Conservation (phyloP, 2,888 invertebrate species). For the Pyrochroa serraticornis region DNA sequence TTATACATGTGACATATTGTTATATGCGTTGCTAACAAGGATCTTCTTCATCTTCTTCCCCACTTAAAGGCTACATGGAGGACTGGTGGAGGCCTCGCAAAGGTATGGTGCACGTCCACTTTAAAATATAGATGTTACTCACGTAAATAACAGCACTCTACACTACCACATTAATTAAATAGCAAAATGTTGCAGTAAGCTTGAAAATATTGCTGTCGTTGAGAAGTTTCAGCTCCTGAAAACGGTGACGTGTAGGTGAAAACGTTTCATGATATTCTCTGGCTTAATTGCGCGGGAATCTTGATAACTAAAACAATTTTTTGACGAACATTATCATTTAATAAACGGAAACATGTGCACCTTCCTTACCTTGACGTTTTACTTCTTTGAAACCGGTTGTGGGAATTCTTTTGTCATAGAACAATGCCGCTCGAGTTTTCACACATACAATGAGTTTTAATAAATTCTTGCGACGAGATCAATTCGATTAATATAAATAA, state of each 20-base stretch:
- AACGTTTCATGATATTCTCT: neutral
- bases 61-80: conserved; percentile 97
- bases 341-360: conserved; percentile 34
- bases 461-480: neutral
- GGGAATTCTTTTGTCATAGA: conserved; percentile 8
- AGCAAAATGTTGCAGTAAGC: neutral
- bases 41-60: conserved; percentile 78
- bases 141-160: conserved; percentile 24
- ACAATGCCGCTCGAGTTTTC: conserved; percentile 1
- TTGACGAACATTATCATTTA: neutral
- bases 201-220: neutral
- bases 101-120: conserved; percentile 65
- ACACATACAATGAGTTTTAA: neutral
- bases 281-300: conserved; percentile 9
- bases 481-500: neutral
- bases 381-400: conserved; percentile 19
- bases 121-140: conserved; percentile 9
- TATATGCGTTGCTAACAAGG: conserved; percentile 62
- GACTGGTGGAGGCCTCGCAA: conserved; percentile 97
- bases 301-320: neutral
- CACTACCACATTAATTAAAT: neutral
- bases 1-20: conserved; percentile 40
- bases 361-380: conserved; percentile 26
- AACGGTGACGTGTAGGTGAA: neutral
- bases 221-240: too few species aligned